Evolutionary conservation across 2,888 invertebrate genomes (phyloP).

Genomic region (Tipula lateralis): DNA sequence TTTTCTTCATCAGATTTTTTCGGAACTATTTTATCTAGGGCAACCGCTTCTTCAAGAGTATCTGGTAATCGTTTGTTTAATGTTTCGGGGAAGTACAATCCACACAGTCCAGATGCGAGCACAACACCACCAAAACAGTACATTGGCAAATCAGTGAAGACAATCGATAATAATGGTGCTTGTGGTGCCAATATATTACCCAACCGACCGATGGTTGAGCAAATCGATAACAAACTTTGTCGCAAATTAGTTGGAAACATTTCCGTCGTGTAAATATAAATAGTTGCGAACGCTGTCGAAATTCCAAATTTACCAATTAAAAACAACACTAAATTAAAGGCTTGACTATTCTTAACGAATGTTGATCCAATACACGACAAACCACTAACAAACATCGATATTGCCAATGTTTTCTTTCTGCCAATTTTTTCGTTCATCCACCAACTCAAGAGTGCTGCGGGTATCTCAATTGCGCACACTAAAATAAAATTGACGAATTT

Average conservation of each 20-base stretch:
- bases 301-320: constrained; percentile 62
- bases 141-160: constrained; percentile 46
- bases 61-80: constrained; percentile 54
- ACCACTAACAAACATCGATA: constrained; percentile 55
- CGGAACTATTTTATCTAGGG: not conserved
- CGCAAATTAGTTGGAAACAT: constrained; percentile 65
- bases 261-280: constrained; percentile 66
- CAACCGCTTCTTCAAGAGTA: constrained; percentile 52
- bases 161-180: constrained; percentile 54
- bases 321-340: constrained; percentile 45
- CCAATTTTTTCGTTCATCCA: constrained; percentile 62
- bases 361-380: constrained; percentile 42
- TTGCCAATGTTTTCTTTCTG: constrained; percentile 56
- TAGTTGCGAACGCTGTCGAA: constrained; percentile 60
- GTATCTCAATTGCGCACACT: constrained; percentile 59
- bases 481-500: constrained; percentile 70
- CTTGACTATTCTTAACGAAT: constrained; percentile 39
- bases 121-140: constrained; percentile 54
- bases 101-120: constrained; percentile 51
- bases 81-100: constrained; percentile 56
- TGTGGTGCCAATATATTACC: constrained; percentile 70
- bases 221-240: constrained; percentile 61
- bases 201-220: constrained; percentile 64
- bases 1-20: not conserved
- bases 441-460: constrained; percentile 62